Percentiles rank a stretch among this genome's conserved stretches.
Evolutionary conservation across 2,888 invertebrate genomes (phyloP).

Genomic region (Nowickia ferox): DNA sequence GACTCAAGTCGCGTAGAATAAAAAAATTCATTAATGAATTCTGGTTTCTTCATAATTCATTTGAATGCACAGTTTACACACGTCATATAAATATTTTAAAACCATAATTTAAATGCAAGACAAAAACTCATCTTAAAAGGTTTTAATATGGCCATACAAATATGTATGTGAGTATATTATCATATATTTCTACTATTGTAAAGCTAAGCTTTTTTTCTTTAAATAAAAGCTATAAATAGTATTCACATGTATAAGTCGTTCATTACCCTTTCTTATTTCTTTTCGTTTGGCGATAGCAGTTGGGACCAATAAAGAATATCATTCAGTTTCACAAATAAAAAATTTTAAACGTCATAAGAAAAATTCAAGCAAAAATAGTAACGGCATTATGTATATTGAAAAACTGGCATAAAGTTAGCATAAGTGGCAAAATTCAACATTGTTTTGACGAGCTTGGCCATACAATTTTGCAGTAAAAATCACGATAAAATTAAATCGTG

Average conservation of each 20-base stretch:
- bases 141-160: not conserved
- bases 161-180: not conserved
- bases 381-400: too few relatives aligned
- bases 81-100: constrained; percentile 27
- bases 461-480: too few relatives aligned
- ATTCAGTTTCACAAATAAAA: too few relatives aligned
- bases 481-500: too few relatives aligned
- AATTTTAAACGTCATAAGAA: too few relatives aligned
- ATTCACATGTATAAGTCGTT: constrained; percentile 17
- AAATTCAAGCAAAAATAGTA: not conserved
- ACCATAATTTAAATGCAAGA: constrained; percentile 21
- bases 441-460: too few relatives aligned
- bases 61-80: not conserved
- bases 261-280: constrained; percentile 21
- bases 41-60: not conserved
- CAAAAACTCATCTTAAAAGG: not conserved
- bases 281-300: not conserved
- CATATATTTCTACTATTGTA: not conserved
- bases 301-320: too few relatives aligned
- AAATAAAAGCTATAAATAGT: not conserved
- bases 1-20: constrained; percentile 12
- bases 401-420: too few relatives aligned
- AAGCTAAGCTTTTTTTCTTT: too few relatives aligned
- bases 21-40: constrained; percentile 24
- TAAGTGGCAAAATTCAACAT: too few relatives aligned